Conservation (phyloP, 2,888 invertebrate genomes). For the Eupithecia subfuscata region DNA sequence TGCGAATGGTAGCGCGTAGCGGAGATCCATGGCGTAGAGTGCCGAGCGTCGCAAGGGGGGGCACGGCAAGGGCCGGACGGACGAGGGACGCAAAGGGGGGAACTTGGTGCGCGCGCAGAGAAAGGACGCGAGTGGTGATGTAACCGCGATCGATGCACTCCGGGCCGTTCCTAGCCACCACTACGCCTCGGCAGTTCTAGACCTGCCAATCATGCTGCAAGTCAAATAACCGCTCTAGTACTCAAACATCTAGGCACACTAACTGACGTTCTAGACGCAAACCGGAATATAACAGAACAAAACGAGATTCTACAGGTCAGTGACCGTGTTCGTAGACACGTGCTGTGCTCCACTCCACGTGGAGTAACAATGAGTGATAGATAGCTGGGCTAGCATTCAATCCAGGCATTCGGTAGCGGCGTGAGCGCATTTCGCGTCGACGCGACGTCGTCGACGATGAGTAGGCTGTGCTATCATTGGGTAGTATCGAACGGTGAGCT, state of each 20-base stretch:
- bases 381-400: neutral
- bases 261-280: neutral
- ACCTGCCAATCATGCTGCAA: slow-evolving; percentile 38
- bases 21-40: slow-evolving; percentile 65
- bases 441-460: slow-evolving; percentile 34
- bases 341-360: slow-evolving; percentile 61
- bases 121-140: slow-evolving; percentile 82
- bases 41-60: slow-evolving; percentile 62
- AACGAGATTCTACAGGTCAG: slow-evolving; percentile 57
- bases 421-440: slow-evolving; percentile 43
- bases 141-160: slow-evolving; percentile 83
- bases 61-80: slow-evolving; percentile 51
- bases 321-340: slow-evolving; percentile 63
- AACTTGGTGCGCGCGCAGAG: slow-evolving; percentile 78
- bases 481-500: slow-evolving; percentile 59
- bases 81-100: slow-evolving; percentile 51
- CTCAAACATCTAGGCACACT: neutral
- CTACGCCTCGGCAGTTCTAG: slow-evolving; percentile 46
- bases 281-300: slow-evolving; percentile 21
- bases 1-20: slow-evolving; percentile 76
- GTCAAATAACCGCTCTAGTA: slow-evolving; percentile 7
- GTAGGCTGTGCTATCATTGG: slow-evolving; percentile 44
- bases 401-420: slow-evolving; percentile 45
- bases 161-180: slow-evolving; percentile 59
- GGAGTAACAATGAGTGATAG: slow-evolving; percentile 52